Conservation (phyloP, 2,113 vertebrate species). For the Candoia aspera region DNA sequence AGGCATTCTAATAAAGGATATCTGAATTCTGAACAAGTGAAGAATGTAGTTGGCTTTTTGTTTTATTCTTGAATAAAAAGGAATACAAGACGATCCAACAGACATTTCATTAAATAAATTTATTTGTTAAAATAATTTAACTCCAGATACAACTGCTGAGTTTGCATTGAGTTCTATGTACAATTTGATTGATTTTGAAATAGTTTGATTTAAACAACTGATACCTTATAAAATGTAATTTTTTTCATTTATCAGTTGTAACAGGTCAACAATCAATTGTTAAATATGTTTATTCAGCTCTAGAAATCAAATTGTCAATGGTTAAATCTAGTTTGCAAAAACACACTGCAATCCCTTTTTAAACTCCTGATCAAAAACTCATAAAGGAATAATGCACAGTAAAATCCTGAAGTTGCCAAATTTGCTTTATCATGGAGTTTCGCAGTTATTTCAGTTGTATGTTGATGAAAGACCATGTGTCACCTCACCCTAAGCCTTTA, state of each 20-base stretch:
- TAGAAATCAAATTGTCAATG: constrained; percentile 75
- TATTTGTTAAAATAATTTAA: constrained; percentile 91
- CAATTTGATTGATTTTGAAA: constrained; percentile 80
- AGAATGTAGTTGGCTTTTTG: neutral
- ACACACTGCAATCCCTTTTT: constrained; percentile 73
- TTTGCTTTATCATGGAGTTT: constrained; percentile 70
- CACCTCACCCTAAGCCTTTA: constrained; percentile 63
- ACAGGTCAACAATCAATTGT: constrained; percentile 76
- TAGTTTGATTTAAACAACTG: constrained; percentile 79
- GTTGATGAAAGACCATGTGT: constrained; percentile 42
- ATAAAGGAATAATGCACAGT: constrained; percentile 72
- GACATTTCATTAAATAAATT: constrained; percentile 85
- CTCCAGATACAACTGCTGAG: constrained; percentile 85
- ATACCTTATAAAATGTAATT: constrained; percentile 74
- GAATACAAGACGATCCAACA: constrained; percentile 44
- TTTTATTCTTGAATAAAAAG: neutral
- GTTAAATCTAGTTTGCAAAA: constrained; percentile 75
- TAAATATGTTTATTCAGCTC: constrained; percentile 73
- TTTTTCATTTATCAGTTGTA: constrained; percentile 77
- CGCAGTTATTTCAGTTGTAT: constrained; percentile 61
- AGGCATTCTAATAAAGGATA: neutral
- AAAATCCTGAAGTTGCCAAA: constrained; percentile 69
- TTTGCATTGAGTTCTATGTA: constrained; percentile 84
- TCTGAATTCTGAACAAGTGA: neutral
- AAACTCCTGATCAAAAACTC: constrained; percentile 79